Percentiles rank a stretch among this genome's conserved stretches.
These are phyloP conservation scores for Cryptus viduatorius DNA, from an alignment of 2,888 invertebrate genomes.

Conservation along the genomic window DNA sequence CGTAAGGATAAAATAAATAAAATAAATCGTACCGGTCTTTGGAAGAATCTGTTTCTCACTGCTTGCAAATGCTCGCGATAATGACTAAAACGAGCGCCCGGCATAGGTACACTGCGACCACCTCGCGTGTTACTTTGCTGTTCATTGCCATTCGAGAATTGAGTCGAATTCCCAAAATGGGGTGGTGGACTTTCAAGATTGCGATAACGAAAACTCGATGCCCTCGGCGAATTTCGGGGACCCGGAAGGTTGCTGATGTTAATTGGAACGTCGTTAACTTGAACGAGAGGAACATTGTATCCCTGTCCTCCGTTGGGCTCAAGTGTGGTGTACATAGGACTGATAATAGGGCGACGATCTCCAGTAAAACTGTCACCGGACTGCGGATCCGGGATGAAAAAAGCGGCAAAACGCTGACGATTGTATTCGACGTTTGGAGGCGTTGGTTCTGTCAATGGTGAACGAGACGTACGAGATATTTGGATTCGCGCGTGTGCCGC, in stretches of 20 bases:
- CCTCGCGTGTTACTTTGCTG: conserved; percentile 45
- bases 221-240: neutral
- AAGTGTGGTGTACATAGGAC: neutral
- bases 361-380: neutral
- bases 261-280: conserved; percentile 88
- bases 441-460: neutral
- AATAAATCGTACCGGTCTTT: conserved; percentile 7
- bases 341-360: neutral
- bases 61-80: neutral
- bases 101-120: neutral
- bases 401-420: too few relatives aligned
- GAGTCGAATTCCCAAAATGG: conserved; percentile 47
- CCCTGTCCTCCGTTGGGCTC: conserved; percentile 61
- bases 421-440: neutral
- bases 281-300: conserved; percentile 86
- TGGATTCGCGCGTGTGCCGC: neutral
- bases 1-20: neutral
- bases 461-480: neutral
- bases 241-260: conserved; percentile 75
- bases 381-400: too few relatives aligned
- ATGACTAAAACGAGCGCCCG: neutral
- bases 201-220: conserved; percentile 3
- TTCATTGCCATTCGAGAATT: conserved; percentile 53
- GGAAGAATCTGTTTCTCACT: neutral
- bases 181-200: conserved; percentile 61